Evolutionary conservation across 2,888 invertebrate species (phyloP).

Genomic region (Baronia brevicornis): DNA sequence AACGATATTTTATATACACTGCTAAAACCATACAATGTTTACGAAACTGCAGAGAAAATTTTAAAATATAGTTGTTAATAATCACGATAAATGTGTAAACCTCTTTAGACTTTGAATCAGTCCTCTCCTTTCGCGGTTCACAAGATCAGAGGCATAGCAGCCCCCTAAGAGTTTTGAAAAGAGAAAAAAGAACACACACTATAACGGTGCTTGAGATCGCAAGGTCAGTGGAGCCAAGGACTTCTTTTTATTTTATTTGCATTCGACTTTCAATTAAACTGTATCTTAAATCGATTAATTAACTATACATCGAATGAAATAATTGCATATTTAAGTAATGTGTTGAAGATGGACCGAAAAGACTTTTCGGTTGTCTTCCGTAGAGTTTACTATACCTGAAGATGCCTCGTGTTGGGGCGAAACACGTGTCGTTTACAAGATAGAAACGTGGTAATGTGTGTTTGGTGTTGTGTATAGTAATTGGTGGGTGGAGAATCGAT

Average conservation of each 20-base stretch:
- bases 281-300: conserved; percentile 8
- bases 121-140: conserved; percentile 58
- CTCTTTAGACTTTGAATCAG: conserved; percentile 42
- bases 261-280: conserved; percentile 22
- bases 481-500: no score
- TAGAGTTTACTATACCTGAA: no score
- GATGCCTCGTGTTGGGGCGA: no score
- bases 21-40: not conserved
- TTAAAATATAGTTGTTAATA: conserved; percentile 3
- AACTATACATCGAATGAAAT: no score
- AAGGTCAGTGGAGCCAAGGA: conserved; percentile 59
- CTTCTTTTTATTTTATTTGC: conserved; percentile 35
- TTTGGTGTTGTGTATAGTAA: no score
- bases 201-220: conserved; percentile 51
- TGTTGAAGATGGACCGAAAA: no score
- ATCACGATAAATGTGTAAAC: conserved; percentile 25
- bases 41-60: not conserved
- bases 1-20: no score
- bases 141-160: conserved; percentile 67
- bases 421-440: no score
- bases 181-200: conserved; percentile 37
- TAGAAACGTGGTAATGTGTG: no score
- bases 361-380: no score
- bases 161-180: conserved; percentile 43
- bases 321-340: no score